Evolutionary conservation across 2,797 vertebrate genomes (phyloP).

Genomic region (Adelosebastes latens): DNA sequence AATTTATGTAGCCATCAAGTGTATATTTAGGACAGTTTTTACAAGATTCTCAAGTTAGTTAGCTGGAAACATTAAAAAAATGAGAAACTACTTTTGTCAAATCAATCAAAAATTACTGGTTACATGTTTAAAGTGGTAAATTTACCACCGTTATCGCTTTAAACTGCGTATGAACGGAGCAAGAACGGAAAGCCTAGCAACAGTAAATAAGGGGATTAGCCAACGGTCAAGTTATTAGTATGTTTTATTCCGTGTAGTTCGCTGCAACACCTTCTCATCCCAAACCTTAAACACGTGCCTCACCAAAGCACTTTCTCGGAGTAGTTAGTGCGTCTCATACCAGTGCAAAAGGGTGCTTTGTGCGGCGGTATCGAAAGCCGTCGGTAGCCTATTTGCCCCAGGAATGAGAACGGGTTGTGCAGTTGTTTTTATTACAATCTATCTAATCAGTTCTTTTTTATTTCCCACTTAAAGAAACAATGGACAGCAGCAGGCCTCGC

Average conservation of each 20-base stretch:
- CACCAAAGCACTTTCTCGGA: accelerated
- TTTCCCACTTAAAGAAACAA: slow-evolving; percentile 11
- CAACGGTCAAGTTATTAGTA: background rate
- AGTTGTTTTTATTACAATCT: background rate
- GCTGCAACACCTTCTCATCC: no score
- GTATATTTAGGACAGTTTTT: background rate
- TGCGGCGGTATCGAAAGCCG: no score
- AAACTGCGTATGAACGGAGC: background rate
- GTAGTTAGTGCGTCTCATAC: no score
- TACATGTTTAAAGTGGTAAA: background rate
- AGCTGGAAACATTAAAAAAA: background rate
- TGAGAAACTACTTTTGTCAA: background rate
- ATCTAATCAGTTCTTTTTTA: slow-evolving; percentile 9
- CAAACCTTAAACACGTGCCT: no score
- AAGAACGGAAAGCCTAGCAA: background rate
- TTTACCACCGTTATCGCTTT: background rate
- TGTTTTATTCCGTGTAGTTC: no score
- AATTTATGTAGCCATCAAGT: background rate
- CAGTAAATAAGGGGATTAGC: background rate
- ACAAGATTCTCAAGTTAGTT: background rate
- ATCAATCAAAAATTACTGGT: background rate
- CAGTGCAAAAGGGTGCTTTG: no score
- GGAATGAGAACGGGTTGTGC: no score
- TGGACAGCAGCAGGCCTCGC: background rate
- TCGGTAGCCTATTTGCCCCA: no score